phyloP scores from a whole-genome alignment of 2,888 invertebrate genomes.

The Drosophila mercatorum region DNA sequence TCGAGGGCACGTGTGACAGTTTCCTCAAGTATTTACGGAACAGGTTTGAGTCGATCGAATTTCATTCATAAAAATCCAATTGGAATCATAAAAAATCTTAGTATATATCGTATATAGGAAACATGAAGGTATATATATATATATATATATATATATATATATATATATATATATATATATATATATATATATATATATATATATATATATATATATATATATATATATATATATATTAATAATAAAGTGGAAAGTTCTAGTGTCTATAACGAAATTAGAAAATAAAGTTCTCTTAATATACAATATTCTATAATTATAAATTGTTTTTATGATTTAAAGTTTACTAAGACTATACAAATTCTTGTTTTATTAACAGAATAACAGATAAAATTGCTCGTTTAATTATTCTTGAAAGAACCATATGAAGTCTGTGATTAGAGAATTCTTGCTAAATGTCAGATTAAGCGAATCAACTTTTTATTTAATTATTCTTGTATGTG shows the following conservation, averaged over 20 bases:
- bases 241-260: no score
- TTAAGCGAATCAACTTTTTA: neutral
- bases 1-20: conserved; percentile 3
- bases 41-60: conserved; percentile 6
- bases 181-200: neutral
- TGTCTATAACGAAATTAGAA: neutral
- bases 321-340: neutral
- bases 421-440: conserved; percentile 9
- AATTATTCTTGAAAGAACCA: neutral
- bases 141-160: neutral
- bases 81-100: neutral
- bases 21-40: conserved; percentile 12
- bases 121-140: neutral
- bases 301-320: neutral
- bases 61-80: conserved; percentile 25
- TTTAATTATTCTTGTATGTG: neutral
- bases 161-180: neutral
- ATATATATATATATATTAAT: neutral
- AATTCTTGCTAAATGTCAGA: conserved; percentile 10
- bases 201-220: neutral
- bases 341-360: neutral
- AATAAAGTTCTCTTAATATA: neutral
- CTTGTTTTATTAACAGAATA: neutral
- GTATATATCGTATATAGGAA: neutral
- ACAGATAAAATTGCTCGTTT: neutral